Base-by-base conservation (phyloP, 2,113 vertebrate species). In the Prolemur simus region DNA sequence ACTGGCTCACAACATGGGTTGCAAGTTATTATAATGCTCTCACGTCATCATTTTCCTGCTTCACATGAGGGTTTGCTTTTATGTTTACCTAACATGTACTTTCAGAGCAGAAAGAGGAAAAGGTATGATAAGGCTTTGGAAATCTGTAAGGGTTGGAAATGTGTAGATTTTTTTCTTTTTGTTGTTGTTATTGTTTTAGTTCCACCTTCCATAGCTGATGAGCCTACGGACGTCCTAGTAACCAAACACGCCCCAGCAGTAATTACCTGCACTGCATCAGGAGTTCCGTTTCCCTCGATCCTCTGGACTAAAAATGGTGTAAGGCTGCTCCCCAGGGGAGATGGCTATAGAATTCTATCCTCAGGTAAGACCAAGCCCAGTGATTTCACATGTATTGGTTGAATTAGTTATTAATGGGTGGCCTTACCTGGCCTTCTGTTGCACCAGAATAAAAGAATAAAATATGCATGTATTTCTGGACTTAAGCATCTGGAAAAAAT, bases 141-240 rank as follows among this genome's bases (percentile, higher is more conserved):
- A 80, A 89, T 25, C 14, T 74, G n/a, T 60, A 52, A 60, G 23
- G 1, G 1, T 11, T 94, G 23, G 32, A 85, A 91, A 56, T 14
- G 0, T 20, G 29, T 42, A 5, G 2, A 76, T 73, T 21, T 14
- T 2, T 87, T 52, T 71, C 63, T 68, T 37, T 42, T n/a, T 88
- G 1, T 25, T 95, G n/a, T 96, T 85, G 2, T 69, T 91, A 5
- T 18, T 96, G 94, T 76, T 98, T 45, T 63, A 99, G 99, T 99
- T 96, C 99, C 99, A 95, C 99, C 99, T 20, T 99, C 99, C 37
- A 99, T 99, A 98, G 99, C 99, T 74, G 99, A 99, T 97, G 99
- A 99, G 97, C 98, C 98, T 69, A 98, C 99, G 4, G 99, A 99
- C 95, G 96, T 99, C 8, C 93, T 99, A 68, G 99, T 99, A 20